These are phyloP conservation scores for Scaptomyza flava DNA, from an alignment of 2,888 invertebrate species.

Conservation along the genomic window DNA sequence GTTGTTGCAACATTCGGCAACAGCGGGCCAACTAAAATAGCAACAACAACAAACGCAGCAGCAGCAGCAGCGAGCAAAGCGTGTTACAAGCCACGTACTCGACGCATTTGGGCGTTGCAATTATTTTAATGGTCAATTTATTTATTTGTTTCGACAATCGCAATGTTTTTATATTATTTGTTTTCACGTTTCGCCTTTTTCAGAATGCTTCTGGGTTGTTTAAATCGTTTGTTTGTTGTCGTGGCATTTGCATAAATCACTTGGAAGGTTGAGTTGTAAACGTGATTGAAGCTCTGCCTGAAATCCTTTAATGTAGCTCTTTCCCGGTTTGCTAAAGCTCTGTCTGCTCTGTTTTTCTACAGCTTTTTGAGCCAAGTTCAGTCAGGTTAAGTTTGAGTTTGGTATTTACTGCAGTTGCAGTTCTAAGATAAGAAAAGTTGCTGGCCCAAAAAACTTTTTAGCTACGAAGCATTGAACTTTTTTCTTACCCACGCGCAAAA, in stretches of 20 bases:
- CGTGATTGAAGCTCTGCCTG: conserved; percentile 71
- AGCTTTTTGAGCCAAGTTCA: conserved; percentile 15
- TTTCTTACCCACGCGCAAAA: conserved; percentile 33
- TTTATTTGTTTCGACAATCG: conserved; percentile 72
- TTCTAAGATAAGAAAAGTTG: conserved; percentile 60
- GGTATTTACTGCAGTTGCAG: conserved; percentile 29
- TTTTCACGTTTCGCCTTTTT: conserved; percentile 64
- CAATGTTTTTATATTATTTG: conserved; percentile 23
- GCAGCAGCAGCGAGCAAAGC: conserved; percentile 57
- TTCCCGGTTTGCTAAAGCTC: conserved; percentile 4
- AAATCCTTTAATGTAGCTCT: conserved; percentile 50
- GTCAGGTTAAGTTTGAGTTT: conserved; percentile 1
- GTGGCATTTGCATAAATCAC: conserved; percentile 61
- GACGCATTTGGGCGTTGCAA: conserved; percentile 79
- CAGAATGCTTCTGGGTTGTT: conserved; percentile 61
- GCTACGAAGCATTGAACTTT: conserved; percentile 30
- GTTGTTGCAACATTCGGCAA: conserved; percentile 73
- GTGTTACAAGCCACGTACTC: conserved; percentile 76
- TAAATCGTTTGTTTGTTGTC: conserved; percentile 24
- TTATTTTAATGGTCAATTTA: conserved; percentile 81
- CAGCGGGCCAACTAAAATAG: conserved; percentile 48
- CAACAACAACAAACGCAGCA: conserved; percentile 45
- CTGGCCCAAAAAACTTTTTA: conserved; percentile 47
- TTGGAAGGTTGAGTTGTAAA: conserved; percentile 44
- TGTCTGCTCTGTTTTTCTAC: neutral